Evolutionary conservation across 2,113 vertebrate genomes (phyloP), one percentile per base, ranked within the genome.

Genomic region (Misgurnus mizolepis): DNA sequence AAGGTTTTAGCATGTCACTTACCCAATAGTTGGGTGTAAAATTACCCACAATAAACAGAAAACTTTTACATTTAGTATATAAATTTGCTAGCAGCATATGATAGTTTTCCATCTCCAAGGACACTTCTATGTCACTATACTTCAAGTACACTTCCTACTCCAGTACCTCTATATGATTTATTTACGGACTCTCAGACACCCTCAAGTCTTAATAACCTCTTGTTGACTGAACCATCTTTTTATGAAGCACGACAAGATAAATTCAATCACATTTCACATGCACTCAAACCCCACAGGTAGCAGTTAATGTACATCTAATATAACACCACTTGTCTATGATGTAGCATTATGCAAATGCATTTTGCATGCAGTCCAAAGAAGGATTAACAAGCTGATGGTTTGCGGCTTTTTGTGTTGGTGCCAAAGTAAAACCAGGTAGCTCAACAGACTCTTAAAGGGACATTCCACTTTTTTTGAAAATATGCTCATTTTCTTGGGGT

Each of bases 391-490:
- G 40, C 71, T 61, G 6, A 40, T 76, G 6, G 15, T 17, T 75
- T 45, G 72, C 72, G 62, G 6, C 34, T 62, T 75, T 40, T 18
- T 58, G 55, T 58, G 34, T 34, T 58, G 3, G 53, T 7, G 45
- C 9, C 45, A 47, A 47, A 58, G 27, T 18, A 43, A 45, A 27
- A 49, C 60, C 60, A 62, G 39, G 17, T n/a, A 58, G 47, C 50
- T 65, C 76, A 56, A 22, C 18, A 43, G 22, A 66, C 53, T 85
- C 50, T 67, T 79, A 67, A 69, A 22, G 22, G 22, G 22, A 22
- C 22, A 22, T 22, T 22, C 22, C 22, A 22, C 22, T 22, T 22
- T 22, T 22, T 22, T 22, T 22, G 22, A 22, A 22, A 22, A 22
- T 22, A 22, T 22, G 22, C 22, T 22, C 22, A 22, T 22, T 22